Percentiles rank a stretch among this genome's conserved stretches.
phyloP scores from a whole-genome alignment of 2,888 invertebrate species.

The Hydropsyche betteni region DNA sequence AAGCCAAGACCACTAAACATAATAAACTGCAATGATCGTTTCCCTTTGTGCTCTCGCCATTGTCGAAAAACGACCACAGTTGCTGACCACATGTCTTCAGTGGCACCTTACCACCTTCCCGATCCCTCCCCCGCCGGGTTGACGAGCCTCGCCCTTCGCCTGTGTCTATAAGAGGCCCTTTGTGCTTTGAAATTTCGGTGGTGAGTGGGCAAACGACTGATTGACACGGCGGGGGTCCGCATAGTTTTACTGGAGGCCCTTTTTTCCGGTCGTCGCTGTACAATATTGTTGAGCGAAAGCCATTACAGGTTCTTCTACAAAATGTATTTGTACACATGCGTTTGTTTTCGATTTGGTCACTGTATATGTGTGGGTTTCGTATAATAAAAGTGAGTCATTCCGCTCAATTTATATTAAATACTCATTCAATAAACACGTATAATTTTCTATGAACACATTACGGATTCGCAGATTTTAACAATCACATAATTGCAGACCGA shows the following conservation, averaged over 20 bases:
- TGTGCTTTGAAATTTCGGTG: background rate
- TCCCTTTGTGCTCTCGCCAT: conserved; percentile 5
- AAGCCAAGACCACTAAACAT: background rate
- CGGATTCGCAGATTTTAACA: no score
- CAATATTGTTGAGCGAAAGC: no score
- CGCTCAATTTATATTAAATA: background rate
- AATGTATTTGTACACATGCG: no score
- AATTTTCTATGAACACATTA: conserved; percentile 21
- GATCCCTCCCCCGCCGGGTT: no score
- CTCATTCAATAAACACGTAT: conserved; percentile 2
- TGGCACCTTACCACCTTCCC: background rate
- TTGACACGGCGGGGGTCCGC: conserved; percentile 50
- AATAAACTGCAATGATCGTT: conserved; percentile 22
- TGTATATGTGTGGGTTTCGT: no score
- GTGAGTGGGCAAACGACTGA: conserved; percentile 48
- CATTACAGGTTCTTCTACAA: no score
- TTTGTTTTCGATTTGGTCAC: no score
- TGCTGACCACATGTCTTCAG: conserved; percentile 36
- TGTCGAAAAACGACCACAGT: conserved; percentile 12
- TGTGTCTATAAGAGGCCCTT: no score
- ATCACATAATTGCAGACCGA: no score
- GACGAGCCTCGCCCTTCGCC: background rate
- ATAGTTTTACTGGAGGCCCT: conserved; percentile 48
- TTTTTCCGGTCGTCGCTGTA: background rate
- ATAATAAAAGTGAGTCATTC: background rate